A percentile compares a stretch with the other conserved stretches of the same genome.
phyloP scores from a whole-genome alignment of 2,888 invertebrate genomes.

The Pediacus dermestoides region DNA sequence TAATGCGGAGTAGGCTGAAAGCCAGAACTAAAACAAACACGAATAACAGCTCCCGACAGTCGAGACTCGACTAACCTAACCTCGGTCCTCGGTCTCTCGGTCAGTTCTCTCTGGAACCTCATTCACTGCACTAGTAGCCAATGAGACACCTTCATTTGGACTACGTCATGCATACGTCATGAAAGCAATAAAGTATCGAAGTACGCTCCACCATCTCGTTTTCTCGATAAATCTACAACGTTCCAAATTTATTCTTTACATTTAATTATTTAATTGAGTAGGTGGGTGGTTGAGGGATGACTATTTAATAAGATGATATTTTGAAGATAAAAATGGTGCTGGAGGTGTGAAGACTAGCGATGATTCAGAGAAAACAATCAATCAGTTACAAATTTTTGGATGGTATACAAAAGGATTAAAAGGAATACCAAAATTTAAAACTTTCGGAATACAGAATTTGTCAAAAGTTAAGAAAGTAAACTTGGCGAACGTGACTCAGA shows the following conservation, averaged over 20 bases:
- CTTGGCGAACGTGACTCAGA: too few species aligned
- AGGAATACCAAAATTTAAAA: too few species aligned
- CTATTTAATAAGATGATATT: too few species aligned
- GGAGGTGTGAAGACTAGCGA: too few species aligned
- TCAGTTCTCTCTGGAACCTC: constrained; percentile 43
- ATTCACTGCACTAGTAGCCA: constrained; percentile 33
- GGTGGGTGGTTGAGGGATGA: too few species aligned
- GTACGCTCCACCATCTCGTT: constrained; percentile 19
- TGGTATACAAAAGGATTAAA: too few species aligned
- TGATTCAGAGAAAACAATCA: too few species aligned
- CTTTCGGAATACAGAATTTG: too few species aligned
- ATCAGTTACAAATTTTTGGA: too few species aligned
- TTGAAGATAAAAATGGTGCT: too few species aligned
- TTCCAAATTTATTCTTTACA: constrained; percentile 4
- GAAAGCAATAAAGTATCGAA: constrained; percentile 31
- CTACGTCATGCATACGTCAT: constrained; percentile 39
- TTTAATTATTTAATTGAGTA: too few species aligned
- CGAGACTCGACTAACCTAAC: constrained; percentile 44
- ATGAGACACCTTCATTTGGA: constrained; percentile 27
- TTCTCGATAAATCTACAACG: constrained; percentile 9
- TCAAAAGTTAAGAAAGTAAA: too few species aligned
- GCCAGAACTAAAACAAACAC: constrained; percentile 16
- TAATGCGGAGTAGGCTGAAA: constrained; percentile 19
- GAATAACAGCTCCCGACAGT: constrained; percentile 20
- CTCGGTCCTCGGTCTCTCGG: constrained; percentile 39